phyloP scores from a whole-genome alignment of 2,113 vertebrate species.

The Lepisosteus osseus region DNA sequence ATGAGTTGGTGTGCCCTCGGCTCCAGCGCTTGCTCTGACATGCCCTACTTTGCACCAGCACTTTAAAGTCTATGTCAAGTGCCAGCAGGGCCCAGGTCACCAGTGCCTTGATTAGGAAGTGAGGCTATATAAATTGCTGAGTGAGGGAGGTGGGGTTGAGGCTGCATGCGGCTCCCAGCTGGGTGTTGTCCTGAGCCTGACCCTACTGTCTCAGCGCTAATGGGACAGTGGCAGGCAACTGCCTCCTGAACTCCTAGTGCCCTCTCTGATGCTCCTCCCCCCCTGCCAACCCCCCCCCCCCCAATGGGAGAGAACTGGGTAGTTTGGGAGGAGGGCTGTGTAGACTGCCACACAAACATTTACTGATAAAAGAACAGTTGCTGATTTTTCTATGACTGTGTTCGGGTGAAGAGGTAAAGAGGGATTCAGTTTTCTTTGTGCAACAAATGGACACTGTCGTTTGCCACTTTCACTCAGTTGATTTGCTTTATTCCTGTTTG shows the following conservation, averaged over 20 bases:
- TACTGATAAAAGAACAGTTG: slow-evolving; percentile 44
- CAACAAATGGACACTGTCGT: no score
- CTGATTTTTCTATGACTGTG: slow-evolving; percentile 46
- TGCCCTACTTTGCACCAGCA: slow-evolving; percentile 2
- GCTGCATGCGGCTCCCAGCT: slow-evolving; percentile 60
- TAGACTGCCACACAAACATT: slow-evolving; percentile 21
- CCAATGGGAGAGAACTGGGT: slow-evolving; percentile 41
- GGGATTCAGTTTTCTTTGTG: no score
- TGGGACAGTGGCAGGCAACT: slow-evolving; percentile 74
- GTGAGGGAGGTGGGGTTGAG: slow-evolving; percentile 26
- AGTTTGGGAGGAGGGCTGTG: slow-evolving; percentile 31
- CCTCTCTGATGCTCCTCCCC: slow-evolving; percentile 43
- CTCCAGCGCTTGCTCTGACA: no score
- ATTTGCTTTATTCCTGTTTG: no score
- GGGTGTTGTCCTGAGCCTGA: slow-evolving; percentile 73
- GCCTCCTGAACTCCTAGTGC: slow-evolving; percentile 73
- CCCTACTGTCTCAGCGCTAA: slow-evolving; percentile 76
- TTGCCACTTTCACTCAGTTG: no score
- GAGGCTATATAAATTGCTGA: slow-evolving; percentile 39
- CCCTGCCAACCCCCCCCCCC: slow-evolving; percentile 26
- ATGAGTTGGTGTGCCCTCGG: no score
- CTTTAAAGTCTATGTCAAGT: slow-evolving; percentile 14
- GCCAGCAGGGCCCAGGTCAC: not conserved
- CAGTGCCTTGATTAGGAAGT: slow-evolving; percentile 38
- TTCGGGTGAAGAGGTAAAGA: slow-evolving; percentile 23